Base-by-base conservation (phyloP, 2,113 vertebrate genomes). In the Uropsilus gracilis region DNA sequence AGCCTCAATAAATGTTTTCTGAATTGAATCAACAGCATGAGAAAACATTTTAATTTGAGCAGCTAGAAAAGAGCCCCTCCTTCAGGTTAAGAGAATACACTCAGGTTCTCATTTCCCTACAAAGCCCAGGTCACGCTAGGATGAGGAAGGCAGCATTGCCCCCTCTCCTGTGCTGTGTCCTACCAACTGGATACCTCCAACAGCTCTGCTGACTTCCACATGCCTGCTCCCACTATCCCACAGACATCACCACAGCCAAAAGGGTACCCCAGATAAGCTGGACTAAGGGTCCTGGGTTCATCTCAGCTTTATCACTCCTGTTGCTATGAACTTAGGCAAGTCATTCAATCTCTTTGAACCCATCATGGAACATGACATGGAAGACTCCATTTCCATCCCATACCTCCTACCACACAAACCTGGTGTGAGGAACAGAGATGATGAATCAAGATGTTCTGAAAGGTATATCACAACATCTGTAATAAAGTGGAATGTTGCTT, bases 1-100 rank as follows among this genome's bases (percentile, higher is more conserved):
- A 89, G 50, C 64, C 80, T 97, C 95, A 80, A 84, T 80, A 91
- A 89, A 88, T 37, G 34, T 71, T 76, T 96, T 92, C 93, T 77
- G 84, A 90, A 91, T 42, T 94, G 90, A 96, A 66, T 66, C 66
- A 63, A 86, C 0, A 91, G 89, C 48, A 81, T 16, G 28, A 57
- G 59, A 85, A 95, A 92, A 94, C 72, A 86, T 85, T 92, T 90
- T 78, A 20, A 92, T 88, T 66, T 86, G 72, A 80, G 83, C 37
- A 69, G 28, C 46, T 72, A 4, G 57, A 95, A 57, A 91, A 22
- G 16, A 37, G 32, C 55, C 68, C 28, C 63, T 88, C 30, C 55
- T 63, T 72, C 48, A 8, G 26, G 32, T 46, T 53, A 57, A 3
- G 32, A 10, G n/a, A 22, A 12, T 88, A 28, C 10, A 26, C 22